Evolutionary conservation across 2,113 vertebrate genomes (phyloP), one percentile per base, ranked within the genome.

Genomic region (Cephalopholis sonnerati): DNA sequence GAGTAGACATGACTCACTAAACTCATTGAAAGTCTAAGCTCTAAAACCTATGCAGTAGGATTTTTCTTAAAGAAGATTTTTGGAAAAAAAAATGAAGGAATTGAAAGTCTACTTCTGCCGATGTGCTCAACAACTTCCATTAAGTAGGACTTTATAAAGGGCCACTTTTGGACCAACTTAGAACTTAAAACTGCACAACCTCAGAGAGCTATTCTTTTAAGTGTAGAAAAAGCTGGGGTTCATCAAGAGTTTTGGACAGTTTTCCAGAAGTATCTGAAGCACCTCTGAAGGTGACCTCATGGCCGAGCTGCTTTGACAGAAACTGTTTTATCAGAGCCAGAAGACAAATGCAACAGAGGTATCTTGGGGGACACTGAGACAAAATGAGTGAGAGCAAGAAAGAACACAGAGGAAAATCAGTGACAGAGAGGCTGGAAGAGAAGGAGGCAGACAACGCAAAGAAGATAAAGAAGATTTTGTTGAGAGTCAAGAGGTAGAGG

Each of bases 401-500:
- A 79, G 76, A 86, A 67, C 54, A 71, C 16, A 59, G 46, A 7
- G 68, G 59, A 53, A n/a, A 10, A 36, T 71, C 46, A 32, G 62
- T 7, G 18, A 65, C 69, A 58, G 48, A 27, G n/a, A 36, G 32
- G 55, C 6, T 32, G 59, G 74, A 73, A 18, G 17, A 80, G 55
- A 77, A 51, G 24, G 71, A 72, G 76, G 22, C 39, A 41, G 55
- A 73, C 17, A 22, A 61, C 44, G 29, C 67, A 74, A 63, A 85
- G 50, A 53, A 50, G 59, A 85, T 88, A 62, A 83, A 84, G 63
- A 51, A 66, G 81, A 78, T 83, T 89, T 81, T 74, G 68, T 78
- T 69, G n/a, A 32, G 77, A 79, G 75, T 77, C 55, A 44, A 63
- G 78, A 79, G 79, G 72, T 85, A 64, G 77, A 70, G 54, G 73